Conservation (phyloP, 2,113 vertebrate genomes). For the Ginglymostoma cirratum region DNA sequence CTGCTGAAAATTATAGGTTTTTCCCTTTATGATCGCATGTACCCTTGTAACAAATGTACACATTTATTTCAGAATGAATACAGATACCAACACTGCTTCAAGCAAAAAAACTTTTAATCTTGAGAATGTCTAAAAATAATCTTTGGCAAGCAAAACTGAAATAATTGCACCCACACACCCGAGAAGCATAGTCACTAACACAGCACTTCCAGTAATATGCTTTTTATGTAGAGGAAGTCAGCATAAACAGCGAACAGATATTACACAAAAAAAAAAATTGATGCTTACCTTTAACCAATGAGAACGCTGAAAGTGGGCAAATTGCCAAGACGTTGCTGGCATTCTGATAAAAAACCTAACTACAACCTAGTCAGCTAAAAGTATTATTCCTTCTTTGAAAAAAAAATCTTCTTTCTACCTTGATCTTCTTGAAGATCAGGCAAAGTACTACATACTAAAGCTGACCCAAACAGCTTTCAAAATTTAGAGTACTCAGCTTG, state of each 20-base stretch:
- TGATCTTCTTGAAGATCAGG: background rate
- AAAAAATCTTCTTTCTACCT: background rate
- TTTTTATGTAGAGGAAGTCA: conserved; percentile 21
- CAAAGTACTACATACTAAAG: background rate
- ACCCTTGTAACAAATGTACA: background rate
- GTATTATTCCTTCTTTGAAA: background rate
- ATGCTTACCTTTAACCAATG: conserved; percentile 34
- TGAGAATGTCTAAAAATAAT: background rate
- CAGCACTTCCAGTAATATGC: conserved; percentile 30
- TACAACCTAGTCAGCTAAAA: background rate
- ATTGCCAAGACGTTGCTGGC: conserved; percentile 12
- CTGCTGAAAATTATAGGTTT: background rate
- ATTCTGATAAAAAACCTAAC: background rate
- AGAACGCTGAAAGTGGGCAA: conserved; percentile 22
- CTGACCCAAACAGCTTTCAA: background rate
- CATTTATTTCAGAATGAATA: background rate
- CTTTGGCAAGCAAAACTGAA: conserved; percentile 6
- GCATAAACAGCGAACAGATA: background rate
- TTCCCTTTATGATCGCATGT: background rate
- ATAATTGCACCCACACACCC: conserved; percentile 26
- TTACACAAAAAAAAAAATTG: background rate
- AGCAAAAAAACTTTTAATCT: background rate
- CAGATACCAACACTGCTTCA: background rate
- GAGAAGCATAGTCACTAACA: conserved; percentile 7
- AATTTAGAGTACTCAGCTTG: conserved; percentile 32